Conservation (phyloP, 2,888 invertebrate species). For the Ormia ochracea region DNA sequence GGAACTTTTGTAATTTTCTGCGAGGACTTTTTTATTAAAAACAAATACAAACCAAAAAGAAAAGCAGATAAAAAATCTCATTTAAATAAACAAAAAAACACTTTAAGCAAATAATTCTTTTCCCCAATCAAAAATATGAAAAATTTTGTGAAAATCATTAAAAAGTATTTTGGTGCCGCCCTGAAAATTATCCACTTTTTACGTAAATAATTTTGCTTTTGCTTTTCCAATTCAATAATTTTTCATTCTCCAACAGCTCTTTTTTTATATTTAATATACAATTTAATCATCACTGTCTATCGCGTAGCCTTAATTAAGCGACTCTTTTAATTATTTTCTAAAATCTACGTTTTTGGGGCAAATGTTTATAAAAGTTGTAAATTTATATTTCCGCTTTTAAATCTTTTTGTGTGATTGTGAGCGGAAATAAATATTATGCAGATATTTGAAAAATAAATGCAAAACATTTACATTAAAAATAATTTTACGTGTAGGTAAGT, state of each 20-base stretch:
- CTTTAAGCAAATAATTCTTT: too few species aligned
- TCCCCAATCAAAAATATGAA: too few species aligned
- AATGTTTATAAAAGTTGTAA: slow-evolving; percentile 24
- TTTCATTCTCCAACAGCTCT: too few species aligned
- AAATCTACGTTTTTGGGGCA: not conserved
- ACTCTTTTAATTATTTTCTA: not conserved
- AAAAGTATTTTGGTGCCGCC: too few species aligned
- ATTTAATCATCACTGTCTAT: slow-evolving; percentile 6
- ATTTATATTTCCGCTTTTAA: slow-evolving; percentile 40
- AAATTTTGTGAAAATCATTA: too few species aligned
- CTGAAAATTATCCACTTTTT: too few species aligned
- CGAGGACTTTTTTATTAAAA: too few species aligned
- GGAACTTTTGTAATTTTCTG: too few species aligned
- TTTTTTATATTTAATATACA: not conserved
- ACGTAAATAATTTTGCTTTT: too few species aligned
- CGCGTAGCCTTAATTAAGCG: slow-evolving; percentile 28
- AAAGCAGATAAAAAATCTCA: too few species aligned
- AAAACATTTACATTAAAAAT: slow-evolving; percentile 5
- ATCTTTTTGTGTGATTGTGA: slow-evolving; percentile 15
- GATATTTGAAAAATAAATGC: not conserved
- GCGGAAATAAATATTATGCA: slow-evolving; percentile 46
- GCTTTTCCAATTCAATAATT: not conserved
- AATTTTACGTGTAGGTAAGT: slow-evolving; percentile 1
- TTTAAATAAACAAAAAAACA: too few species aligned
- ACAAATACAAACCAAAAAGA: too few species aligned